Base-by-base conservation (phyloP, 2,113 vertebrate species). In the Riparia riparia region DNA sequence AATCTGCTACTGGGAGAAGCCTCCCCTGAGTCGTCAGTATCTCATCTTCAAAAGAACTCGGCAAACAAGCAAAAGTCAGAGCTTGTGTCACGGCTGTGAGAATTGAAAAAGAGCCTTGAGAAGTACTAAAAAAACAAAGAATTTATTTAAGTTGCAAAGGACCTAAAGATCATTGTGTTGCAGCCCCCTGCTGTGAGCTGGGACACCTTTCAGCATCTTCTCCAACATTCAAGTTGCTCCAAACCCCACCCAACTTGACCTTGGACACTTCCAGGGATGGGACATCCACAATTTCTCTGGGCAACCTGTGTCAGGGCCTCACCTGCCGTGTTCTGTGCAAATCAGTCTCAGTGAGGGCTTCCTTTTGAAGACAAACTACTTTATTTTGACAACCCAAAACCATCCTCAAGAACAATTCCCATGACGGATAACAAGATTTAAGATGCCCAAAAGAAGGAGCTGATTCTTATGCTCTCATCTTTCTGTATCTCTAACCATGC, bases 161-260 rank as follows among this genome's bases (percentile, higher is more conserved):
- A 39, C 18, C 21, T 18, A 19, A 17, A 39, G 28, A 58, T n/a
- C 37, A 51, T 4, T 0, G 0, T 0, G 2, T 22, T 37, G 6
- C 9, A 37, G 16, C 1, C 7, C 4, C 10, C 22, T 73, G 9
- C 51, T 50, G 5, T 16, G 22, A 17, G 37, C 14, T 73, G 68
- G 32, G 60, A 44, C 2, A 1, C 9, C 12, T 17, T 39, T 24
- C 60, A 45, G 18, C 9, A 7, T 21, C 31, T 44, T 65, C 22
- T 47, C 50, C 42, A 65, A 26, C 2, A 17, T 26, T 32, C 45
- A 45, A 45, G 39, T 5, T 25, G 51, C 78, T 89, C 77, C 10
- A 18, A 66, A 32, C 11, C 6, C 2, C 53, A 21, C 54, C 39
- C 53, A 68, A 22, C 39, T 28, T 31, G 39, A 14, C n/a, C 39